A percentile compares a stretch with the other conserved stretches of the same genome.
Evolutionary conservation across 2,888 invertebrate genomes (phyloP).

Genomic region (Ommatoiulus sabulosus): DNA sequence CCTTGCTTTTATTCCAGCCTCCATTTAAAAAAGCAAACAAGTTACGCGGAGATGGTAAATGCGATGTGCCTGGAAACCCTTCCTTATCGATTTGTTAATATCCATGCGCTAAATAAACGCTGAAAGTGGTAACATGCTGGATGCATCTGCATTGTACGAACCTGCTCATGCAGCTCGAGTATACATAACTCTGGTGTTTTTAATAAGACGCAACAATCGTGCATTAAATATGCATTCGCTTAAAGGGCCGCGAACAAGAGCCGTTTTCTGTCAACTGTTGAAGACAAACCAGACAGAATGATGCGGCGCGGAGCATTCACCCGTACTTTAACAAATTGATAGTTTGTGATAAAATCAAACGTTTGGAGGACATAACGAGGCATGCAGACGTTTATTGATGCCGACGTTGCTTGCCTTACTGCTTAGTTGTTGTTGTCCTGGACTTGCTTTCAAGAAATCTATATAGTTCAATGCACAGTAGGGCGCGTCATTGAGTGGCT

Average conservation of each 20-base stretch:
- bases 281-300: not conserved
- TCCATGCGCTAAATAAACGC: conserved; percentile 15
- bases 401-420: too few species aligned
- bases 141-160: not conserved
- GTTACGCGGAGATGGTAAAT: not conserved
- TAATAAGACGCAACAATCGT: conserved; percentile 21
- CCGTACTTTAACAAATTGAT: too few species aligned
- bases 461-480: too few species aligned
- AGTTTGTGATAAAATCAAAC: too few species aligned
- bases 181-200: not conserved
- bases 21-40: conserved; percentile 29
- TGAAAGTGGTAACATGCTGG: not conserved
- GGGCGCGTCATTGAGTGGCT: too few species aligned
- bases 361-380: too few species aligned
- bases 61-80: conserved; percentile 7
- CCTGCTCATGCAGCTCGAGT: not conserved
- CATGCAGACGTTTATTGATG: too few species aligned
- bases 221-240: not conserved
- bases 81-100: conserved; percentile 27
- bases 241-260: not conserved
- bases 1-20: not conserved
- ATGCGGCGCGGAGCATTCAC: too few species aligned
- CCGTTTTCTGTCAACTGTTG: not conserved
- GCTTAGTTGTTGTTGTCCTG: too few species aligned
- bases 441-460: too few species aligned